phyloP scores from a whole-genome alignment of 2,888 invertebrate species.

The Euzophera pinguis region DNA sequence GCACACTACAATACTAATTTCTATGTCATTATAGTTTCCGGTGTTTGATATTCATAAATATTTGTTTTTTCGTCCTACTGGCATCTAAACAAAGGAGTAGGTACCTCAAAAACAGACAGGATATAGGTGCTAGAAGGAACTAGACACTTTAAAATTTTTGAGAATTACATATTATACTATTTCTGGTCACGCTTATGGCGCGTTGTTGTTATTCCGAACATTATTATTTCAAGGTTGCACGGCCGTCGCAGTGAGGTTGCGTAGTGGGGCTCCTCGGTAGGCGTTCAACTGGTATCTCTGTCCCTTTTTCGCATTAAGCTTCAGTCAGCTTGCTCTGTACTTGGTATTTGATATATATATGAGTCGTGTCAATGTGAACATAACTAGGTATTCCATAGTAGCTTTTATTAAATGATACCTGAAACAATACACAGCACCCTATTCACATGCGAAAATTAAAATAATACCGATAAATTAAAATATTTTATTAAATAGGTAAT shows the following conservation, averaged over 20 bases:
- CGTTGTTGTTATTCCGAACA: slow-evolving; percentile 79
- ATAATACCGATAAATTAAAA: too few relatives aligned
- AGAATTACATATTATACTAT: slow-evolving; percentile 71
- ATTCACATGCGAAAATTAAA: too few relatives aligned
- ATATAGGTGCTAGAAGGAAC: slow-evolving; percentile 49
- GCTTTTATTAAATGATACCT: too few relatives aligned
- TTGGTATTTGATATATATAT: slow-evolving; percentile 72
- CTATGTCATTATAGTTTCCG: slow-evolving; percentile 19
- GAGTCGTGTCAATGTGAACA: slow-evolving; percentile 56
- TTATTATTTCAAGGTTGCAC: slow-evolving; percentile 80
- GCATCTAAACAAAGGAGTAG: slow-evolving; percentile 26
- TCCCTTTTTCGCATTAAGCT: slow-evolving; percentile 72
- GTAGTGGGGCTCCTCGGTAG: slow-evolving; percentile 78
- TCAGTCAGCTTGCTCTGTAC: slow-evolving; percentile 61
- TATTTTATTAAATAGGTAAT: too few relatives aligned
- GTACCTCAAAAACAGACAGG: slow-evolving; percentile 44
- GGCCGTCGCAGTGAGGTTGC: slow-evolving; percentile 77
- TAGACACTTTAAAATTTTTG: slow-evolving; percentile 57
- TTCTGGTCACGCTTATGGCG: slow-evolving; percentile 78
- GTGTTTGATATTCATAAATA: slow-evolving; percentile 18
- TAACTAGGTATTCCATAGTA: slow-evolving; percentile 56
- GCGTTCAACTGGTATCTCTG: slow-evolving; percentile 71
- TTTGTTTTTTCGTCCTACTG: slow-evolving; percentile 20
- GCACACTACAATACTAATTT: neutral
- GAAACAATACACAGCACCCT: too few relatives aligned